These are phyloP conservation scores for Scaptomyza reducta DNA, from an alignment of 2,888 invertebrate species.

Conservation along the genomic window DNA sequence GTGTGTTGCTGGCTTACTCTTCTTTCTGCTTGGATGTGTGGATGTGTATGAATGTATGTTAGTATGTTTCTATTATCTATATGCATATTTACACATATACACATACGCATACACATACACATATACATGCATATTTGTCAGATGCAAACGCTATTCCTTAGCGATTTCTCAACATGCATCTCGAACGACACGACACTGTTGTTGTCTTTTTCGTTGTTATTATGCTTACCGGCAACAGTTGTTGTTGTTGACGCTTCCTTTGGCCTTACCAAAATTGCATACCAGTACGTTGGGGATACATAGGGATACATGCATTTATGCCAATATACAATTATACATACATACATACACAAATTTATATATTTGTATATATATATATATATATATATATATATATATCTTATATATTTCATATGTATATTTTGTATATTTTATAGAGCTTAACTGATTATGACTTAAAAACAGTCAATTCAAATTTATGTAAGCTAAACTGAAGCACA, in stretches of 20 bases:
- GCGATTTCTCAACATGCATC: constrained; percentile 54
- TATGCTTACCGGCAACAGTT: constrained; percentile 35
- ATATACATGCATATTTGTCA: constrained; percentile 50
- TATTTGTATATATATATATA: too few species aligned
- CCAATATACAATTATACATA: constrained; percentile 1
- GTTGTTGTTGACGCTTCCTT: constrained; percentile 13
- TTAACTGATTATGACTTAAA: constrained; percentile 1
- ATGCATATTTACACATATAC: not conserved
- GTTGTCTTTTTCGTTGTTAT: constrained; percentile 55
- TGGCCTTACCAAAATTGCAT: constrained; percentile 40
- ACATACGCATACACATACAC: not conserved
- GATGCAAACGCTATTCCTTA: constrained; percentile 66
- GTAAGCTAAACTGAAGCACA: too few species aligned
- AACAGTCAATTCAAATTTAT: not conserved
- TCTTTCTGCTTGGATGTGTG: constrained; percentile 6
- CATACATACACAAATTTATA: too few species aligned
- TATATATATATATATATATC: not conserved
- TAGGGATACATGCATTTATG: not conserved
- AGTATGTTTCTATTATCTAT: constrained; percentile 5
- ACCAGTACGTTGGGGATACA: constrained; percentile 2
- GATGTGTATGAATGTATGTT: constrained; percentile 6
- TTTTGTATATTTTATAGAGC: too few species aligned
- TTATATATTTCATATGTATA: too few species aligned
- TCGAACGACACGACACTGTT: constrained; percentile 44
- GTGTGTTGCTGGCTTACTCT: constrained; percentile 20